Evolutionary conservation across 2,797 vertebrate species (phyloP), one percentile per base, ranked within the genome.

Genomic region (Arrhamphus sclerolepis): DNA sequence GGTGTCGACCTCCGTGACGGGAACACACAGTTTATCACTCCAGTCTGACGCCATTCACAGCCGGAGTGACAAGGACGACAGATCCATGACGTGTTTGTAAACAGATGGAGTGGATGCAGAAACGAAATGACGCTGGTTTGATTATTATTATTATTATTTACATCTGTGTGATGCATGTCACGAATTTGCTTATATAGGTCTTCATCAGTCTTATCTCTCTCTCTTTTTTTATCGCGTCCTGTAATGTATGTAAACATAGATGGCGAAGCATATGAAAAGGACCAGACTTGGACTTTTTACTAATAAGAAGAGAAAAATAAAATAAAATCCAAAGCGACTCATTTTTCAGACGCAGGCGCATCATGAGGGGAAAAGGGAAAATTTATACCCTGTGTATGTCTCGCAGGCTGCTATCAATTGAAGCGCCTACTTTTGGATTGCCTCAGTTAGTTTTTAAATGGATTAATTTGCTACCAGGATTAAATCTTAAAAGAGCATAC

Each of bases 241-340:
- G 70, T 86, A 91, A 47, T 92, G 90, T 6, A 92, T 76, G 62
- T 89, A 89, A 54, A 91, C 77, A 59, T 77, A 92, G 58, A 88
- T 57, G 9, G 81, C 82, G 51, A 92, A 91, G 51, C 88, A 92
- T 1, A 91, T 1, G 34, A 91, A 86, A 1, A 93, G 83, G 22
- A 88, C 69, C 3, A 86, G 63, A 81, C 89, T 92, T 16, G 90
- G 90, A 48, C 85, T 75, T 87, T 90, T 91, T 19, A 77, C 69
- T 10, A 89, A 41, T 21, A 92, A 78, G 65, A 91, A 89, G 19
- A 93, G 20, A 58, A 93, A 92, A 57, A 92, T 28, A 21, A 76
- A 91, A 85, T 93, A 93, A 54, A 92, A 85, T 2, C 87, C 89
- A 50, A 92, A 92, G 1, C 91, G 87, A 60, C 85, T 91, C 89